A percentile compares a stretch with the other conserved stretches of the same genome.
These are phyloP conservation scores for Danio choprae DNA, from an alignment of 2,797 vertebrate genomes.

Conservation along the genomic window DNA sequence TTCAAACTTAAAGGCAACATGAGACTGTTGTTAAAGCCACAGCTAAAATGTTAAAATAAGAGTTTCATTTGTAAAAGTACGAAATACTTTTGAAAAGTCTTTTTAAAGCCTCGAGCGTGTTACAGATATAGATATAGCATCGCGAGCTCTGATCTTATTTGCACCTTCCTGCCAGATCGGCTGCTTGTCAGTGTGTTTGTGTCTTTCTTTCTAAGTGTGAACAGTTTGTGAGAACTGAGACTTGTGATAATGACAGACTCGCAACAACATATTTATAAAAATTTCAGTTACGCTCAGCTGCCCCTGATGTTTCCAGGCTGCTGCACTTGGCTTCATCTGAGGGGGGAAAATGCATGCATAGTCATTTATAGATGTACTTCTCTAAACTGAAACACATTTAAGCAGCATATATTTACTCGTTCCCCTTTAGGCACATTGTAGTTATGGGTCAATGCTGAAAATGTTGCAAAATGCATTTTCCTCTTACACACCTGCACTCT, in stretches of 20 bases:
- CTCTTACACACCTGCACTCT: conserved; percentile 44
- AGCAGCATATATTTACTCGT: background rate
- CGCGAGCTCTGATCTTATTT: conserved; percentile 6
- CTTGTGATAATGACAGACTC: conserved; percentile 39
- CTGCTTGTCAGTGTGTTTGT: background rate
- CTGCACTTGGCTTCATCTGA: conserved; percentile 47
- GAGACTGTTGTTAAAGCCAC: background rate
- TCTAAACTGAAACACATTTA: conserved; percentile 1
- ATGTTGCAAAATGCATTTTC: background rate
- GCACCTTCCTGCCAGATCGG: conserved; percentile 2
- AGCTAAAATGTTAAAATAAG: background rate
- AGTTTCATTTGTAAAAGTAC: conserved; percentile 19
- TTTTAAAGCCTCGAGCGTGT: conserved; percentile 20
- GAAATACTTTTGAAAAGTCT: background rate
- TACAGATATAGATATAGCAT: conserved; percentile 15
- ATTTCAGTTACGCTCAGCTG: conserved; percentile 27
- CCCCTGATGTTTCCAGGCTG: conserved; percentile 40
- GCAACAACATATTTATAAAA: conserved; percentile 19
- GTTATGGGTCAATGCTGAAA: background rate
- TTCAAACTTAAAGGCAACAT: background rate
- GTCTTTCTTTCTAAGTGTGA: background rate
- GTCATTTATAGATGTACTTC: conserved; percentile 22
- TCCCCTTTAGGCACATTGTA: background rate
- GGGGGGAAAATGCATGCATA: background rate
- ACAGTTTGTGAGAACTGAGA: conserved; percentile 17